Conservation (phyloP, 2,113 vertebrate genomes). For the Oryctolagus cuniculus region DNA sequence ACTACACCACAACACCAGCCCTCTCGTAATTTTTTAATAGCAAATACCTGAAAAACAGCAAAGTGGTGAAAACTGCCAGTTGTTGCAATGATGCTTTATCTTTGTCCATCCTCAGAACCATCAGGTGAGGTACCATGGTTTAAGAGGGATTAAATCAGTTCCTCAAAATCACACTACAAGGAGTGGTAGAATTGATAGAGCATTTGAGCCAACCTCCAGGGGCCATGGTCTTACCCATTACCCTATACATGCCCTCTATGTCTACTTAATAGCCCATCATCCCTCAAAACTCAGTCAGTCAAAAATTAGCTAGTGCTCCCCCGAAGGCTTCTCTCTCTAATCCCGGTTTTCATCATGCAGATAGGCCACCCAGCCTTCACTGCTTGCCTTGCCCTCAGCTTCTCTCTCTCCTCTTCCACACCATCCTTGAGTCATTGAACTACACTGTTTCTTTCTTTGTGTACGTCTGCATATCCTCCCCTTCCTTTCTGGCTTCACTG, state of each 20-base stretch:
- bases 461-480: background rate
- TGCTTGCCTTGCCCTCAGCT: background rate
- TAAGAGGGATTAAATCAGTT: background rate
- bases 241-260: background rate
- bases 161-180: background rate
- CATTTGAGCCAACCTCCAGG: background rate
- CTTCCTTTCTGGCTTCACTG: background rate
- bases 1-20: no score
- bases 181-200: background rate
- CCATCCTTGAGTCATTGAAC: background rate
- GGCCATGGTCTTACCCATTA: background rate
- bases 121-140: background rate
- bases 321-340: background rate
- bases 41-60: background rate
- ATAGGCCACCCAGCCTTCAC: background rate
- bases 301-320: background rate
- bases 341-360: fast-evolving
- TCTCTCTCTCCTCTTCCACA: background rate
- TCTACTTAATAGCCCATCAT: background rate
- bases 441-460: background rate
- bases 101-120: background rate
- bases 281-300: background rate
- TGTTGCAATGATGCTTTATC: background rate
- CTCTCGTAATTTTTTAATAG: background rate
- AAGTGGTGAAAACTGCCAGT: background rate